Conservation (phyloP, 2,888 invertebrate species). For the Cephalotes varians region DNA sequence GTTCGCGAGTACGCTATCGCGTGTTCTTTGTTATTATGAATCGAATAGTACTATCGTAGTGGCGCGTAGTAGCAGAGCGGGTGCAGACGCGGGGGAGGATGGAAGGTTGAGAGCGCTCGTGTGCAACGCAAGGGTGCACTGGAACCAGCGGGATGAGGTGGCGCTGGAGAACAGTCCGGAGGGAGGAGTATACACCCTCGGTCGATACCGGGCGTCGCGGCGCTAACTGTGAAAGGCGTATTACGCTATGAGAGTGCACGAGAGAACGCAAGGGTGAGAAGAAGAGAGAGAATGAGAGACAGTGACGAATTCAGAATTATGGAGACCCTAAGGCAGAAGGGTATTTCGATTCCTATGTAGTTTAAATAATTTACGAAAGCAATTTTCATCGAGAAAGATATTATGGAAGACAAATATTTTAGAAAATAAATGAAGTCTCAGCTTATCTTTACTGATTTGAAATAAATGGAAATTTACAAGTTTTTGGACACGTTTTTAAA, state of each 20-base stretch:
- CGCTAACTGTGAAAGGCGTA: constrained; percentile 75
- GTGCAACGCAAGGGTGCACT: constrained; percentile 40
- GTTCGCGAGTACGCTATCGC: constrained; percentile 76
- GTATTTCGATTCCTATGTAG: not conserved
- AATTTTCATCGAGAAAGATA: constrained; percentile 21
- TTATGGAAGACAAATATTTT: not conserved
- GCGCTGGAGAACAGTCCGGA: constrained; percentile 48
- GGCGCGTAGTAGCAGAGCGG: constrained; percentile 64
- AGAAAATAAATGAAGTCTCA: not conserved
- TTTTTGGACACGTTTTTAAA: not conserved
- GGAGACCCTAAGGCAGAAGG: not conserved
- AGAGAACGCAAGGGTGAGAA: constrained; percentile 48
- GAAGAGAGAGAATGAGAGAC: constrained; percentile 34
- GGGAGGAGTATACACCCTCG: constrained; percentile 67
- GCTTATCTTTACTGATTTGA: not conserved
- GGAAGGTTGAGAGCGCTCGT: constrained; percentile 48
- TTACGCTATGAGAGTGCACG: constrained; percentile 62
- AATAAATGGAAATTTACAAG: not conserved
- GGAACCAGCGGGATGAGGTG: constrained; percentile 59
- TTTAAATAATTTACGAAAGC: constrained; percentile 21
- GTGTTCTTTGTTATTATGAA: constrained; percentile 71
- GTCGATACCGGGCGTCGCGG: constrained; percentile 79
- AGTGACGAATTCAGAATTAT: constrained; percentile 38
- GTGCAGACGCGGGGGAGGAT: constrained; percentile 42
- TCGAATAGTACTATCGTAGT: constrained; percentile 77